Conservation (phyloP, 1,140 invertebrate species). For the Drosophila trapezifrons region DNA sequence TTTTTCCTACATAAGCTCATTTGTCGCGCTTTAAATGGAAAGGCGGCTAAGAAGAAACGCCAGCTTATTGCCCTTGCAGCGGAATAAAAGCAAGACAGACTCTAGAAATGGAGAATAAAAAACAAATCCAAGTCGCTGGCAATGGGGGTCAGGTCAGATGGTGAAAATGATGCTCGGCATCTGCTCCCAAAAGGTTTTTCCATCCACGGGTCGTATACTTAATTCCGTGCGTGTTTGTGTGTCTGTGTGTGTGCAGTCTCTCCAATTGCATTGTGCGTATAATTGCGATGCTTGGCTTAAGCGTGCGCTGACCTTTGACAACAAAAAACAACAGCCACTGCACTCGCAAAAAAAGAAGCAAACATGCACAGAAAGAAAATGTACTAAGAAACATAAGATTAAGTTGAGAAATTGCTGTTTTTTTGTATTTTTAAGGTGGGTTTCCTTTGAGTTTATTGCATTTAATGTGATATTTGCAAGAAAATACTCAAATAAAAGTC, state of each 20-base stretch:
- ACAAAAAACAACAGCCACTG: conserved; percentile 30
- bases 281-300: conserved; percentile 81
- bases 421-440: too few species aligned
- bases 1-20: conserved; percentile 30
- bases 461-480: too few species aligned
- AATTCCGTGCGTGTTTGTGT: conserved; percentile 18
- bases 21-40: conserved; percentile 26
- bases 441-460: too few species aligned
- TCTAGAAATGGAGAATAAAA: conserved; percentile 36
- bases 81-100: conserved; percentile 9
- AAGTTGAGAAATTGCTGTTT: too few species aligned
- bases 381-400: too few species aligned
- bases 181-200: conserved; percentile 37
- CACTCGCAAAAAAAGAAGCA: conserved; percentile 19
- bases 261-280: conserved; percentile 75
- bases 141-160: conserved; percentile 51
- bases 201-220: conserved; percentile 44
- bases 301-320: conserved; percentile 81
- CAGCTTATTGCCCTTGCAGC: conserved; percentile 31
- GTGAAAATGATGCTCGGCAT: conserved; percentile 39
- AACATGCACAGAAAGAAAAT: conserved; percentile 10
- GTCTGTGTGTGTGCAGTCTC: conserved; percentile 8
- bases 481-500: too few species aligned
- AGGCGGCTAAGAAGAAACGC: conserved; percentile 28
- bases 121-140: conserved; percentile 30